A percentile compares a stretch with the other conserved stretches of the same genome.
Conservation (phyloP, 1,140 invertebrate species). For the Apocrypta bakeri region DNA sequence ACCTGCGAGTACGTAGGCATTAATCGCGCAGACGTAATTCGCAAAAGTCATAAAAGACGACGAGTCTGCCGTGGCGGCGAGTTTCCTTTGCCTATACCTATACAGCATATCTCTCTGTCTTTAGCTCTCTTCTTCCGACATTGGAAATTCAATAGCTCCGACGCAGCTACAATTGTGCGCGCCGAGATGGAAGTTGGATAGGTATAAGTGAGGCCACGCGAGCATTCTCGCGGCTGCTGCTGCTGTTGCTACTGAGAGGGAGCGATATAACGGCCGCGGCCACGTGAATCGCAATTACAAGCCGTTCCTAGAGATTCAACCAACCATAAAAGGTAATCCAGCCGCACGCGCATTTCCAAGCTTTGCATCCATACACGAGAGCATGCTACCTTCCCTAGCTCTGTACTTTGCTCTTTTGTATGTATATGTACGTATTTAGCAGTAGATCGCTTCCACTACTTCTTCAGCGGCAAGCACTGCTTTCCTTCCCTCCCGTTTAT, state of each 20-base stretch:
- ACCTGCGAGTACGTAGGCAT: background rate
- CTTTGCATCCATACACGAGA: no score
- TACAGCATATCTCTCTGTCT: no score
- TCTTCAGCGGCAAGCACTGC: background rate
- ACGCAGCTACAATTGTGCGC: background rate
- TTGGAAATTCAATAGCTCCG: background rate
- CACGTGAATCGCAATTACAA: background rate
- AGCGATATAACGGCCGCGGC: background rate
- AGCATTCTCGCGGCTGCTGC: background rate
- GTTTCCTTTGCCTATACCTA: background rate
- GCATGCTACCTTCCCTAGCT: no score
- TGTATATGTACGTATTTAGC: no score
- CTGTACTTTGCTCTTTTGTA: no score
- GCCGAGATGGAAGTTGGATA: background rate
- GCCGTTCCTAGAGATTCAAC: background rate
- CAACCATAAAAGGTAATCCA: conserved; percentile 2
- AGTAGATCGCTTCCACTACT: background rate
- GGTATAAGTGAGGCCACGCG: background rate
- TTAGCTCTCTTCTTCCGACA: background rate
- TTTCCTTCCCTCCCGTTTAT: background rate
- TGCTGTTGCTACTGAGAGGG: background rate
- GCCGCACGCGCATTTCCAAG: background rate
- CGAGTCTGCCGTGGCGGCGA: background rate
- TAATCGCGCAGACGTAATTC: background rate
- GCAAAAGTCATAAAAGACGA: background rate